Base-by-base conservation (phyloP, 2,888 invertebrate species). In the Oxystoma pomonae region DNA sequence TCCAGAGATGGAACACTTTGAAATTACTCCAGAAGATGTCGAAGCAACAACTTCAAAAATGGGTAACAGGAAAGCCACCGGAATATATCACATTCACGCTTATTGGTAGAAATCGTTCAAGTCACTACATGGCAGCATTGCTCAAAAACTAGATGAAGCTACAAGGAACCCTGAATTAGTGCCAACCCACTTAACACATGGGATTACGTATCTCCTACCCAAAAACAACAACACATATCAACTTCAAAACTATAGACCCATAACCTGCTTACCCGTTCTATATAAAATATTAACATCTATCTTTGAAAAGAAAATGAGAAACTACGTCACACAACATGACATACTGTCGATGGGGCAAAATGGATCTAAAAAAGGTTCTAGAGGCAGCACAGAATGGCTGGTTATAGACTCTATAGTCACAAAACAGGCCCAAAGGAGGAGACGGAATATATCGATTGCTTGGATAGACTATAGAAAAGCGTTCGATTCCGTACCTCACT, bases 371-470 rank as follows among this genome's bases (percentile, higher is more conserved):
- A 53, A 19, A 53, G 53, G 53, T 7, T 16, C 53, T 53, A 17
- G 16, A 53, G 53, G 16, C 53, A 17, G 16, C 19, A 53, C 16
- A 9, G 17, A 53, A 53, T 19, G 19, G 19, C n/a, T 53, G n/a
- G 19, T 53, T 19, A 3, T 53, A 7, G 53, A 53, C 19, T 53
- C 53, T 5, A 16, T 53, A 16, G 19, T 53, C n/a, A 53, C 53
- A 53, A 53, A n/a, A 53, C 53, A 53, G n/a, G 53, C 19, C n/a
- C 53, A 53, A 53, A 53, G 16, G n/a, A 53, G n/a, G 7, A 53
- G 53, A 53, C 53, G 53, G 7, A 53, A 53, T 53, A 16, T 53
- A 16, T 53, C 16, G 3, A 50, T 50, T 9, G 9, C 12, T 50
- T 50, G n/a, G 12, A 50, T 50, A 12, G n/a, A 50, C 50, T 50